A percentile compares a stretch with the other conserved stretches of the same genome.
phyloP scores from a whole-genome alignment of 2,113 vertebrate genomes.

The Otocyon megalotis region DNA sequence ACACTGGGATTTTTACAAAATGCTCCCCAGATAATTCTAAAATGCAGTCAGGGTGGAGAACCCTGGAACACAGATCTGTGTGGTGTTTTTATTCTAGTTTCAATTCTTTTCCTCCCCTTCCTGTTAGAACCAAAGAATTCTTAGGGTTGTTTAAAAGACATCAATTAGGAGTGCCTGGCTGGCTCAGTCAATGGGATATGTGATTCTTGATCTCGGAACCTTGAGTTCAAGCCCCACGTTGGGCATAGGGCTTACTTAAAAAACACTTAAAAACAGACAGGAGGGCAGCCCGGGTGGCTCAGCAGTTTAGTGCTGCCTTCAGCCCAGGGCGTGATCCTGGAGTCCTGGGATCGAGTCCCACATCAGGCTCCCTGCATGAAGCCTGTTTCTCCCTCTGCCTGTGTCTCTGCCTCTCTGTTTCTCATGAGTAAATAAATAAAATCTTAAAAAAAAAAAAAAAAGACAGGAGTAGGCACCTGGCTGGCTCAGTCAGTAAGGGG shows the following conservation, averaged over 20 bases:
- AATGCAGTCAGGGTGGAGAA: not conserved
- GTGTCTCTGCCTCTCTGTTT: too few relatives aligned
- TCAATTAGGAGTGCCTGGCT: not conserved
- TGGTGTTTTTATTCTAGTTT: not conserved
- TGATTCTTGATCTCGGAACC: not conserved
- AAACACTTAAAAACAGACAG: not conserved
- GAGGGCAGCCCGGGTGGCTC: too few relatives aligned
- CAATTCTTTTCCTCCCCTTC: not conserved
- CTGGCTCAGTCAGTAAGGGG: not conserved
- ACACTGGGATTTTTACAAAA: slow-evolving; percentile 31
- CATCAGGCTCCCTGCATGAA: too few relatives aligned
- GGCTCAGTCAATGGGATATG: not conserved
- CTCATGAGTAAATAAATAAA: too few relatives aligned
- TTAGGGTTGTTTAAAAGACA: not conserved
- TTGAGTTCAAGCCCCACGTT: not conserved
- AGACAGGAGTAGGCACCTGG: not conserved
- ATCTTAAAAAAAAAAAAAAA: too few relatives aligned
- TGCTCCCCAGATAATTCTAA: slow-evolving; percentile 56
- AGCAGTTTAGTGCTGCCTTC: too few relatives aligned
- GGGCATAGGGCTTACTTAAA: not conserved
- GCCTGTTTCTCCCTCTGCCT: too few relatives aligned
- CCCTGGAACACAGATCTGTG: not conserved
- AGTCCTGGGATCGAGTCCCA: too few relatives aligned
- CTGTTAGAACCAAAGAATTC: not conserved
- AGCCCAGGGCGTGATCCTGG: too few relatives aligned